Conservation (phyloP, 30 jellyfish, hydroid and myxozoan species). For the Pseudorhiza aurosa region DNA sequence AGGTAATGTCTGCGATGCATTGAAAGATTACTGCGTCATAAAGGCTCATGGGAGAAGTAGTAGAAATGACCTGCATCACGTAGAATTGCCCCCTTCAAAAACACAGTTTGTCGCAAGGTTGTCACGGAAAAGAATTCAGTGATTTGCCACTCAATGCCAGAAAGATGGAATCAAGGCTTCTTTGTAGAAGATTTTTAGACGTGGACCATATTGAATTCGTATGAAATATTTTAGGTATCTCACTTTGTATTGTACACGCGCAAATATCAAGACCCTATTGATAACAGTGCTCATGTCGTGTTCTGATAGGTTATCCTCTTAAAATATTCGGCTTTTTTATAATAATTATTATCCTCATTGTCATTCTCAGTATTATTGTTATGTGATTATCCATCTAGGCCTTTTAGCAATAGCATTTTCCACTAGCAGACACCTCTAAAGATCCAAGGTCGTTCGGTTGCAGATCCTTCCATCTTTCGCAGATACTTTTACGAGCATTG, state of each 20-base stretch:
- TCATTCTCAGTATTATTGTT: too few species aligned
- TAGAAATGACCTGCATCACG: constrained; percentile 36
- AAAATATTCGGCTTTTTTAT: not conserved
- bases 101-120: constrained; percentile 31
- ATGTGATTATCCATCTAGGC: too few species aligned
- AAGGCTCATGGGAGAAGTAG: constrained; percentile 39
- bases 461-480: too few species aligned
- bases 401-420: too few species aligned
- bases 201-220: constrained; percentile 11
- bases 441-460: too few species aligned
- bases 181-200: constrained; percentile 31
- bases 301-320: constrained; percentile 2
- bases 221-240: not conserved
- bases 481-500: too few species aligned
- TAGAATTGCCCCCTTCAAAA: constrained; percentile 30
- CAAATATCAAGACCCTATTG: constrained; percentile 6
- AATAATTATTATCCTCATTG: too few species aligned
- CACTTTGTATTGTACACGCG: not conserved
- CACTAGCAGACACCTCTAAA: too few species aligned
- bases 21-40: constrained; percentile 36
- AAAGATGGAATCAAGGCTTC: constrained; percentile 11
- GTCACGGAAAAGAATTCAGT: constrained; percentile 17
- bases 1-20: constrained; percentile 40
- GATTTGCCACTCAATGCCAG: constrained; percentile 41
- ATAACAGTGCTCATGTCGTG: not conserved